A percentile compares a stretch with the other conserved stretches of the same genome.
These are phyloP conservation scores for Diogma glabrata DNA, from an alignment of 2,888 invertebrate species.

Conservation along the genomic window DNA sequence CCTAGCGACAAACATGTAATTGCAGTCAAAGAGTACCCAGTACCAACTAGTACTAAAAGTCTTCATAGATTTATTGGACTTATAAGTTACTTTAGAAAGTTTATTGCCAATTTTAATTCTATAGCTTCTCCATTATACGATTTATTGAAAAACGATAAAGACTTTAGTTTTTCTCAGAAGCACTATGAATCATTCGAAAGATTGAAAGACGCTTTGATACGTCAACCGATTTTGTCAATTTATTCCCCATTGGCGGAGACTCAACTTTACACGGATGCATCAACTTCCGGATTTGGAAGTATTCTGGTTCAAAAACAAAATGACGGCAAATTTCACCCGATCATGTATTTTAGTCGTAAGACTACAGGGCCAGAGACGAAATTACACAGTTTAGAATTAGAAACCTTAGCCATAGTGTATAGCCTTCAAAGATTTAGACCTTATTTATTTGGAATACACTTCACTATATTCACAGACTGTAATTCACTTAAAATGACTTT, in stretches of 20 bases:
- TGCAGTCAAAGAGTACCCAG: neutral
- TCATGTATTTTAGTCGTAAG: too few species aligned
- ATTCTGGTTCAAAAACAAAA: too few species aligned
- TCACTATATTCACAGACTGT: neutral
- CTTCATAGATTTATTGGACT: neutral
- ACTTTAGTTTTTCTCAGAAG: neutral
- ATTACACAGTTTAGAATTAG: too few species aligned
- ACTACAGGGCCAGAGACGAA: too few species aligned
- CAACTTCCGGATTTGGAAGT: too few species aligned
- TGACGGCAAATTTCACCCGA: too few species aligned
- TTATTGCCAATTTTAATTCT: neutral
- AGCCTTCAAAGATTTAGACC: too few species aligned
- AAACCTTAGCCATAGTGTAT: too few species aligned
- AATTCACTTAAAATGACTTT: too few species aligned
- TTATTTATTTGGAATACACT: too few species aligned
- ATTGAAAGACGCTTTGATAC: neutral
- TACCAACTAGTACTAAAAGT: neutral
- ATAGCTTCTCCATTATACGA: neutral
- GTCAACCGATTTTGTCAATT: neutral
- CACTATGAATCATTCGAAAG: neutral
- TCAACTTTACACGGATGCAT: too few species aligned
- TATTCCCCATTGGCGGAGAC: too few species aligned
- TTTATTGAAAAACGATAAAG: neutral
- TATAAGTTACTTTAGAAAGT: neutral
- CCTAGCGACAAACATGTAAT: neutral